Base-by-base conservation (phyloP, 2,888 invertebrate species). In the Hirtodrosophila duncani region DNA sequence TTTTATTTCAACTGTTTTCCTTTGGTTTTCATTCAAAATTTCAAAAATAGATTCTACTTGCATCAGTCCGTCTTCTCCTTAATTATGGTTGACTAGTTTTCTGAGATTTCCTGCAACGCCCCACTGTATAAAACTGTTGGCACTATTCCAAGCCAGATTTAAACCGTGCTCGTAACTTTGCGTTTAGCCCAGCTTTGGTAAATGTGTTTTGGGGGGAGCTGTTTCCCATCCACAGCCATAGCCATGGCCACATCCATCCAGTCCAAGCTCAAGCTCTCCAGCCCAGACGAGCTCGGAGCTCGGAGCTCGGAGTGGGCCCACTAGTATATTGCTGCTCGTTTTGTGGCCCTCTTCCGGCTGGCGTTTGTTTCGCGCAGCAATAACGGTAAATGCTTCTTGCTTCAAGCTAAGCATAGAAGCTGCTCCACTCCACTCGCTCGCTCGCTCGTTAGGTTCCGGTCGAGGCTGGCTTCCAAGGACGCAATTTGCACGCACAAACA, bases 401-500 rank as follows among this genome's bases (percentile, higher is more conserved):
- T 17, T 20, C 17, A 8, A 17, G 38, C 17, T 27, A 27, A 14
- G 31, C n/a, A n/a, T n/a, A n/a, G n/a, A n/a, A n/a, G n/a, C n/a
- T n/a, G n/a, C n/a, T n/a, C n/a, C n/a, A n/a, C 23, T 17, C 9
- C 41, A 31, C 10, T 39, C 30, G 21, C 41, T 18, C 31, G 13
- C 39, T 49, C 50, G 49, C 34, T 27, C 34, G 48, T 31, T 49
- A 6, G 26, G 24, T 49, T 18, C 14, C 13, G 27, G 20, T 23
- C 8, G 18, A 7, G 4, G 1, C 14, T 16, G 24, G 13, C 11
- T 2, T 9, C 26, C 20, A 18, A 16, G 39, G 36, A 60, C 62
- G 64, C 81, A 72, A 64, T 72, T 80, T 71, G 69, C 65, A 80
- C 71, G 81, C 72, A 80, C 59, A 62, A 64, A 61, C 61, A 60